phyloP scores from a whole-genome alignment of 2,888 invertebrate species.

The Rotaria macrura region DNA sequence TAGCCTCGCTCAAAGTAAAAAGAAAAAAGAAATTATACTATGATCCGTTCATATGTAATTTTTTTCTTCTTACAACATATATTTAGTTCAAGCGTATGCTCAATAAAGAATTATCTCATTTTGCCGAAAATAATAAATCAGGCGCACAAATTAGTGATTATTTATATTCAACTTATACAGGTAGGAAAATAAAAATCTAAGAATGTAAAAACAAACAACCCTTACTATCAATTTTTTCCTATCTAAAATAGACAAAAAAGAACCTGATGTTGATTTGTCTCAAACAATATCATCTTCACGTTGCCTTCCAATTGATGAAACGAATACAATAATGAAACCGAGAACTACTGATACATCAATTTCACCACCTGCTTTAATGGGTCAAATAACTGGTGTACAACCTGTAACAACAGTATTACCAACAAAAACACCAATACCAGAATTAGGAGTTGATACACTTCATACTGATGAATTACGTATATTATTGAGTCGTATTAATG shows the following conservation, averaged over 20 bases:
- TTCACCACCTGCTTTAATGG: not conserved
- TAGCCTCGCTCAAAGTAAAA: constrained; percentile 95
- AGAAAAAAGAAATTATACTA: constrained; percentile 38
- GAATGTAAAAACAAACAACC: too few relatives aligned
- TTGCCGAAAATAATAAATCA: constrained; percentile 94
- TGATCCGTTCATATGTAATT: constrained; percentile 41
- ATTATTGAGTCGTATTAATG: constrained; percentile 84
- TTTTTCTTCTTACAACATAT: constrained; percentile 39
- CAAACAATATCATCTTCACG: not conserved
- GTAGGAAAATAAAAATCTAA: constrained; percentile 57
- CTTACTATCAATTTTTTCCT: too few relatives aligned
- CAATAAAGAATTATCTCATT: constrained; percentile 95
- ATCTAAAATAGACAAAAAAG: not conserved
- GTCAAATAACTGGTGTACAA: not conserved
- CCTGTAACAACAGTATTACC: not conserved
- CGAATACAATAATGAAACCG: not conserved
- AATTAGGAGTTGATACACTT: not conserved
- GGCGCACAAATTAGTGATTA: constrained; percentile 99
- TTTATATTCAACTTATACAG: constrained; percentile 96
- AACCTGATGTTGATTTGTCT: constrained; percentile 10
- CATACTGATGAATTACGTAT: constrained; percentile 43
- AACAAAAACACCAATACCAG: not conserved
- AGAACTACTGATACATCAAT: not conserved
- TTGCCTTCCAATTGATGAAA: not conserved
- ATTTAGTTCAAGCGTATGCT: constrained; percentile 99